These are phyloP conservation scores for Ctenopoma multispine DNA, from an alignment of 2,797 vertebrate genomes.

Conservation along the genomic window DNA sequence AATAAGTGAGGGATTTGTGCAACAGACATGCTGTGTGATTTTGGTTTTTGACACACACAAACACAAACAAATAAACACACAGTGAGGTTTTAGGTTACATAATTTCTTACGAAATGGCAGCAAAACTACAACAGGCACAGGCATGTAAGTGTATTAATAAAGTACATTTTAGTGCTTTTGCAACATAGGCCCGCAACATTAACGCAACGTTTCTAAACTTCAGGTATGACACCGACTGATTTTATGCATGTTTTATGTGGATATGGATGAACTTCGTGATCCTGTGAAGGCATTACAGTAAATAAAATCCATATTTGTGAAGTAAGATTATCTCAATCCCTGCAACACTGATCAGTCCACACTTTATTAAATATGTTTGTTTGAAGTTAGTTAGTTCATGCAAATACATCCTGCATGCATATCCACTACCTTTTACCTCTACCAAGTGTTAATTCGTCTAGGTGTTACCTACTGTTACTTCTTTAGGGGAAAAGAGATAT, in stretches of 20 bases:
- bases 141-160: conserved; percentile 51
- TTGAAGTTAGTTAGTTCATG: too few relatives aligned
- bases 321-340: neutral
- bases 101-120: conserved; percentile 18
- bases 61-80: too few relatives aligned
- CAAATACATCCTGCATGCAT: too few relatives aligned
- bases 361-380: too few relatives aligned
- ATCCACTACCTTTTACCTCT: too few relatives aligned
- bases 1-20: neutral
- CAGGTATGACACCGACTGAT: neutral
- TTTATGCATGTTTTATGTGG: neutral
- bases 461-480: too few relatives aligned
- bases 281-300: conserved; percentile 3
- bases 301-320: neutral
- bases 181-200: conserved; percentile 35
- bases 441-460: too few relatives aligned
- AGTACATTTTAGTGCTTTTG: conserved; percentile 36
- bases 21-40: neutral
- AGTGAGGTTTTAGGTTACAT: neutral
- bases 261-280: neutral
- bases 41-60: conserved; percentile 13
- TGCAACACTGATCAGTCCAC: too few relatives aligned
- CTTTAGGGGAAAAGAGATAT: too few relatives aligned
- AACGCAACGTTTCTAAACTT: conserved; percentile 27
- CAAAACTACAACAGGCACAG: conserved; percentile 31